Evolutionary conservation across 2,888 invertebrate genomes (phyloP).

Genomic region (Apocheima hispidaria): DNA sequence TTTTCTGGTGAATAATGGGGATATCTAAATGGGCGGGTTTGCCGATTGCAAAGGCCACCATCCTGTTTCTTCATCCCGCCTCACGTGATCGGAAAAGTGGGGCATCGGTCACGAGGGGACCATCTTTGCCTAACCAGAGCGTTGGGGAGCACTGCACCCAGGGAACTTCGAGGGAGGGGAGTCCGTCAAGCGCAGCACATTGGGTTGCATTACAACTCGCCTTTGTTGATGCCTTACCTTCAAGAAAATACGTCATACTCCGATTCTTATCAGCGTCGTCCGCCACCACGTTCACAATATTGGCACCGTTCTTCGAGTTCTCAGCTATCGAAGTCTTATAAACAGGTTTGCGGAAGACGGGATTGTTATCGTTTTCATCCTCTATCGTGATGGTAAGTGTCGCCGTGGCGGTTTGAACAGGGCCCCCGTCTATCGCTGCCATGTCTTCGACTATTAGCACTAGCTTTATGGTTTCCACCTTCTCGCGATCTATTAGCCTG

Average conservation of each 20-base stretch:
- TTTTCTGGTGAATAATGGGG: too few species aligned
- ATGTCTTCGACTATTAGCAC: slow-evolving; percentile 93
- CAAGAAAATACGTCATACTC: slow-evolving; percentile 92
- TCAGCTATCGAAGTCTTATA: slow-evolving; percentile 94
- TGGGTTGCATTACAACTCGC: background rate
- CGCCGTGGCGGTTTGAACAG: slow-evolving; percentile 90
- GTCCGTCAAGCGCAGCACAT: too few species aligned
- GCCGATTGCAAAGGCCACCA: too few species aligned
- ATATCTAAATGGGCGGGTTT: too few species aligned
- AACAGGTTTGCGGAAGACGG: slow-evolving; percentile 92
- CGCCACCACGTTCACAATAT: slow-evolving; percentile 92
- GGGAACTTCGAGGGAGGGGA: too few species aligned
- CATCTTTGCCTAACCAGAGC: too few species aligned
- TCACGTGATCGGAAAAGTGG: too few species aligned
- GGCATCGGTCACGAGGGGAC: too few species aligned
- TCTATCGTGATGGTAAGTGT: slow-evolving; percentile 91
- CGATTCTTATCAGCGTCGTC: slow-evolving; percentile 95
- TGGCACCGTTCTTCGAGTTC: slow-evolving; percentile 94
- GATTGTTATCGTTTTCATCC: slow-evolving; percentile 96
- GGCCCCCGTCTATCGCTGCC: slow-evolving; percentile 90
- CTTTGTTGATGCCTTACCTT: slow-evolving; percentile 84
- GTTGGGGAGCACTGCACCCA: too few species aligned
- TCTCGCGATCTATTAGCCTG: slow-evolving; percentile 92
- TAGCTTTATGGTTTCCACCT: slow-evolving; percentile 91
- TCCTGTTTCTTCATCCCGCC: too few species aligned